phyloP scores from a whole-genome alignment of 2,888 invertebrate species.

The Ectobius pallidus region DNA sequence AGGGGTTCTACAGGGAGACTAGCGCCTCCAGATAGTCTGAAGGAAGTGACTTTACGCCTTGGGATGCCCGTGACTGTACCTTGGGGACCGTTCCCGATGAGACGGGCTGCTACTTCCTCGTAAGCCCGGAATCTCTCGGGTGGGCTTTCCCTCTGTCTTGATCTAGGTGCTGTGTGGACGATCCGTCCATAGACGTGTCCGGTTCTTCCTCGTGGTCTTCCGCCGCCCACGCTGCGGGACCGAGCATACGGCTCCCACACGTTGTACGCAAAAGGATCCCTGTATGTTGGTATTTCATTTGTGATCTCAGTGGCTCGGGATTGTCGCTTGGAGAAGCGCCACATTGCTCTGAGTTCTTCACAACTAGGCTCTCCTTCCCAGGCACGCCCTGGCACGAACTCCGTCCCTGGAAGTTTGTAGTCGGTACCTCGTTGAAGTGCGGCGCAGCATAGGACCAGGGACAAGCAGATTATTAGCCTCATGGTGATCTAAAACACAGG shows the following conservation, averaged over 20 bases:
- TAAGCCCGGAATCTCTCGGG: slow-evolving; percentile 58
- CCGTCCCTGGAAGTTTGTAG: not conserved
- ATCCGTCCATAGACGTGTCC: slow-evolving; percentile 71
- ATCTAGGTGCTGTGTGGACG: slow-evolving; percentile 71
- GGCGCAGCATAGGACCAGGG: slow-evolving; percentile 18
- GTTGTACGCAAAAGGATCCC: slow-evolving; percentile 81
- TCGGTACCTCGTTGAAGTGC: slow-evolving; percentile 2
- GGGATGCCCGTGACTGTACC: slow-evolving; percentile 48
- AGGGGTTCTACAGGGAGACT: slow-evolving; percentile 44
- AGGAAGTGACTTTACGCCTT: slow-evolving; percentile 50
- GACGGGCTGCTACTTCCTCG: slow-evolving; percentile 58
- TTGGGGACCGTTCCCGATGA: slow-evolving; percentile 58
- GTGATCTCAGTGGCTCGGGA: slow-evolving; percentile 85
- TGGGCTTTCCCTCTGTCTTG: slow-evolving; percentile 48
- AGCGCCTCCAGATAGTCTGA: slow-evolving; percentile 54
- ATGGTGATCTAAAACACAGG: slow-evolving; percentile 33
- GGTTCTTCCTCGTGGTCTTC: slow-evolving; percentile 52
- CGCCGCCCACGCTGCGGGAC: slow-evolving; percentile 34
- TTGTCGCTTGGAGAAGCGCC: slow-evolving; percentile 89
- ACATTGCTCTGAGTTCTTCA: slow-evolving; percentile 88
- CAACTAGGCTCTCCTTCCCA: slow-evolving; percentile 75
- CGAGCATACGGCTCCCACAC: slow-evolving; percentile 73
- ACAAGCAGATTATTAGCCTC: slow-evolving; percentile 12
- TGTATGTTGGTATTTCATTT: slow-evolving; percentile 83
- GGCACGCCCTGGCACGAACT: slow-evolving; percentile 30